Percentiles rank a stretch among this genome's conserved stretches.
phyloP scores from a whole-genome alignment of 2,113 vertebrate genomes.

The Scortum barcoo region DNA sequence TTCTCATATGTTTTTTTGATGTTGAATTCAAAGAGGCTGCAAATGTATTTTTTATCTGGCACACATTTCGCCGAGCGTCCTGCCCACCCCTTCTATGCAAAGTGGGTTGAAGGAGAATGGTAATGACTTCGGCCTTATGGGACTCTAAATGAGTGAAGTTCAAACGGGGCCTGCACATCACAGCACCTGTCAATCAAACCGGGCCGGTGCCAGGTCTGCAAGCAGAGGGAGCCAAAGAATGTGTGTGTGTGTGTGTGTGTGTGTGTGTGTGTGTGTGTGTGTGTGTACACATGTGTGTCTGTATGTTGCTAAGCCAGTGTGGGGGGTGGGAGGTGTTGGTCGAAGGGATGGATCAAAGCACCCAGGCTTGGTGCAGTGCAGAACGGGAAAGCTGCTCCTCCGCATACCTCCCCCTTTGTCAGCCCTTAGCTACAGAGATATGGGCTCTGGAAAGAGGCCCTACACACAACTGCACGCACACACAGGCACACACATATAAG shows the following conservation, averaged over 20 bases:
- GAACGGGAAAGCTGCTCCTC: conserved; percentile 87
- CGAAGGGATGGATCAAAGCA: conserved; percentile 82
- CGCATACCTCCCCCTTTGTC: conserved; percentile 72
- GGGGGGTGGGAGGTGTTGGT: background rate
- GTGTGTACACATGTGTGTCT: conserved; percentile 36
- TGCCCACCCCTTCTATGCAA: conserved; percentile 87
- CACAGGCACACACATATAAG: conserved; percentile 2
- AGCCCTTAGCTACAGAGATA: conserved; percentile 87
- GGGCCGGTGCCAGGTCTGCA: conserved; percentile 67
- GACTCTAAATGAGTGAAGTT: conserved; percentile 94
- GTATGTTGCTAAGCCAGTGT: conserved; percentile 38
- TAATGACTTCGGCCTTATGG: conserved; percentile 93
- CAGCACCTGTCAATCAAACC: conserved; percentile 91
- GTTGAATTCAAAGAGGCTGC: conserved; percentile 93
- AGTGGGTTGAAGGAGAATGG: conserved; percentile 94
- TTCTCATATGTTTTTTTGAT: conserved; percentile 84
- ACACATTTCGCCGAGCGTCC: conserved; percentile 85
- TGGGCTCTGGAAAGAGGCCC: conserved; percentile 75
- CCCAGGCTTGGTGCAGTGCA: conserved; percentile 81
- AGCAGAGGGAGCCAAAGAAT: conserved; percentile 82
- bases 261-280: conserved; percentile 19
- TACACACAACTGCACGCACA: background rate
- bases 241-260: conserved; percentile 48
- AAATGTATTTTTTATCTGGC: conserved; percentile 93
- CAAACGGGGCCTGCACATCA: conserved; percentile 93